Evolutionary conservation across 2,888 invertebrate genomes (phyloP), one percentile per base, ranked within the genome.

Genomic region (Theodoxus fluviatilis): DNA sequence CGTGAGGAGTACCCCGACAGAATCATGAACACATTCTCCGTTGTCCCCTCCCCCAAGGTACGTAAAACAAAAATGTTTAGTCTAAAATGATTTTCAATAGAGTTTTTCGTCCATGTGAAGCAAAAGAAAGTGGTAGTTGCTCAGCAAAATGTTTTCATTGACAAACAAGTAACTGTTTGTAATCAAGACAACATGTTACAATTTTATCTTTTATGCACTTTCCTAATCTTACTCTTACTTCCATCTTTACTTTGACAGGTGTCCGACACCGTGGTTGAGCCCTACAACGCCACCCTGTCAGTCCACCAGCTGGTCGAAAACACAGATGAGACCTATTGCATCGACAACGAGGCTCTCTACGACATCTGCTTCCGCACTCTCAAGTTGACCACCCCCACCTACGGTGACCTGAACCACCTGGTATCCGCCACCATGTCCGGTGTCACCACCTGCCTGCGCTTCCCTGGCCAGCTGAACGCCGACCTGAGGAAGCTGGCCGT

Each of bases 21-120:
- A 74, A 83, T 83, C 83, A 96, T 96, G 96, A 95, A 95, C 91
- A 96, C 96, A 86, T 96, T 95, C 90, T 95, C 95, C 74, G 95
- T 96, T 75, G 92, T 96, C 25, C 74, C 74, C 3, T 74, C 74
- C 43, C 74, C 74, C 6, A 74, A 74, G 66, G 74, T 74, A n/a
- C n/a, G n/a, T n/a, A n/a, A n/a, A n/a, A n/a, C n/a, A n/a, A n/a
- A n/a, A n/a, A n/a, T n/a, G n/a, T n/a, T n/a, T n/a, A n/a, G n/a
- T n/a, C n/a, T n/a, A n/a, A n/a, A n/a, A n/a, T n/a, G n/a, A n/a
- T n/a, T n/a, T n/a, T n/a, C n/a, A n/a, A n/a, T n/a, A n/a, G n/a
- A n/a, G n/a, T n/a, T n/a, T n/a, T n/a, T n/a, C n/a, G n/a, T n/a
- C n/a, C n/a, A n/a, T n/a, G n/a, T n/a, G n/a, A n/a, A n/a, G n/a